A percentile compares a stretch with the other conserved stretches of the same genome.
Evolutionary conservation across 2,888 invertebrate genomes (phyloP).

Genomic region (Chydorus sphaericus): DNA sequence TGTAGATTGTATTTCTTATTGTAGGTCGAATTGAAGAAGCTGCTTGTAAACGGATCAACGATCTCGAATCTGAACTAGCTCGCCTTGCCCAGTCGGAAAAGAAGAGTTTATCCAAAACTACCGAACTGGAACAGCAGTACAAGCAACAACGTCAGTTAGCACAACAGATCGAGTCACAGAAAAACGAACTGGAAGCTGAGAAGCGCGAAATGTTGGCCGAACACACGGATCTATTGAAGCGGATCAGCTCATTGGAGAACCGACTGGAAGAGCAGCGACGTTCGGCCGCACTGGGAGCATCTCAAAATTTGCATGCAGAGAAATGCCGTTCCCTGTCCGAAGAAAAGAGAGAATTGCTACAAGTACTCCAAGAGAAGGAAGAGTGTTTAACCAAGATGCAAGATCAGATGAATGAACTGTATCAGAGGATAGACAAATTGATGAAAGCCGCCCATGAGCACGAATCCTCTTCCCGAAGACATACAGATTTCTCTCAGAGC

Average conservation of each 20-base stretch:
- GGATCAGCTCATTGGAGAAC: conserved; percentile 3
- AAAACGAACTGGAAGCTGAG: neutral
- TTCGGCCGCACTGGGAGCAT: neutral
- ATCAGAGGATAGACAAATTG: neutral
- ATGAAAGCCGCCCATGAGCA: conserved; percentile 1
- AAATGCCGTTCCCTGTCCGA: neutral
- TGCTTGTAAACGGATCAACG: conserved; percentile 5
- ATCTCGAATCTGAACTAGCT: conserved; percentile 3
- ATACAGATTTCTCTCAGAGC: neutral
- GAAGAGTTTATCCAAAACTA: neutral
- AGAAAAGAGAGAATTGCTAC: neutral
- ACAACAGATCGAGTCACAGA: neutral
- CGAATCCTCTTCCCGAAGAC: neutral
- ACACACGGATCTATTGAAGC: neutral
- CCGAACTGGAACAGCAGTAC: neutral
- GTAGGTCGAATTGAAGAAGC: conserved; percentile 8
- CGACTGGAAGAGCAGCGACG: conserved; percentile 8
- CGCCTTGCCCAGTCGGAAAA: neutral
- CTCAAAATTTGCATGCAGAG: conserved; percentile 3
- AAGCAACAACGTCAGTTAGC: conserved; percentile 1
- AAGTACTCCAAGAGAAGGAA: neutral
- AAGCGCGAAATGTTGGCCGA: neutral
- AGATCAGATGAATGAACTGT: neutral
- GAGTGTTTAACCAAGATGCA: neutral
- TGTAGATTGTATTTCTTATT: neutral